A percentile compares a stretch with the other conserved stretches of the same genome.
These are phyloP conservation scores for Tetropium fuscum DNA, from an alignment of 2,888 invertebrate genomes.

Conservation along the genomic window DNA sequence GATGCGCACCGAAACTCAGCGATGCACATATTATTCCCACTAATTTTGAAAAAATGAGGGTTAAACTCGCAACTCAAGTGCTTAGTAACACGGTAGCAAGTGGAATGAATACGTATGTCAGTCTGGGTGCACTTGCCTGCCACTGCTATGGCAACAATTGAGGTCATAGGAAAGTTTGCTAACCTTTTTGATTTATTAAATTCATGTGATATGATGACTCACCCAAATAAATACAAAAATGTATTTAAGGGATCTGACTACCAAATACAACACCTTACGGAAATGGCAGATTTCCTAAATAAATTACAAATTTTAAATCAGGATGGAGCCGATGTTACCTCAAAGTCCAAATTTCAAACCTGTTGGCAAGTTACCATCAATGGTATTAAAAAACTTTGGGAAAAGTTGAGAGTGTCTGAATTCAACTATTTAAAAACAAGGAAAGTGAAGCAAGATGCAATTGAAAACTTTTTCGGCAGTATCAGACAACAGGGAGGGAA, in stretches of 20 bases:
- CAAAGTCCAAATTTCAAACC: slow-evolving; percentile 30
- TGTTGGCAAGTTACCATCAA: slow-evolving; percentile 38
- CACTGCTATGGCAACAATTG: no score
- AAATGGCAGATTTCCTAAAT: slow-evolving; percentile 30
- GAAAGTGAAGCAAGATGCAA: slow-evolving; percentile 35
- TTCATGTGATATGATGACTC: slow-evolving; percentile 28
- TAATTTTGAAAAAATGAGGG: slow-evolving; percentile 20
- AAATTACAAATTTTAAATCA: slow-evolving; percentile 24
- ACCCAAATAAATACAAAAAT: slow-evolving; percentile 20
- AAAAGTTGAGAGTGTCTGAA: slow-evolving; percentile 15
- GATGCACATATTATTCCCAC: slow-evolving; percentile 14
- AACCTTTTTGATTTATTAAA: slow-evolving; percentile 42
- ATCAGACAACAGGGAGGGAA: background rate
- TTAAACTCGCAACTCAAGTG: no score
- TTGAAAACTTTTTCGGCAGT: slow-evolving; percentile 39
- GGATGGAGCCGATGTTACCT: slow-evolving; percentile 32
- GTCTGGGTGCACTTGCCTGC: no score
- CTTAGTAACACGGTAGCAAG: no score
- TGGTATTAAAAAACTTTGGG: slow-evolving; percentile 32
- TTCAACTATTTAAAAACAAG: slow-evolving; percentile 35
- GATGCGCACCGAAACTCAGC: slow-evolving; percentile 15
- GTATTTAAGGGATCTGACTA: slow-evolving; percentile 27
- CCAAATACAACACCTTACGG: slow-evolving; percentile 33
- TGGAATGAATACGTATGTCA: no score
- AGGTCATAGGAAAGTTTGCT: no score